Evolutionary conservation across 2,888 invertebrate species (phyloP), one percentile per base, ranked within the genome.

Genomic region (Megamerina dolium): DNA sequence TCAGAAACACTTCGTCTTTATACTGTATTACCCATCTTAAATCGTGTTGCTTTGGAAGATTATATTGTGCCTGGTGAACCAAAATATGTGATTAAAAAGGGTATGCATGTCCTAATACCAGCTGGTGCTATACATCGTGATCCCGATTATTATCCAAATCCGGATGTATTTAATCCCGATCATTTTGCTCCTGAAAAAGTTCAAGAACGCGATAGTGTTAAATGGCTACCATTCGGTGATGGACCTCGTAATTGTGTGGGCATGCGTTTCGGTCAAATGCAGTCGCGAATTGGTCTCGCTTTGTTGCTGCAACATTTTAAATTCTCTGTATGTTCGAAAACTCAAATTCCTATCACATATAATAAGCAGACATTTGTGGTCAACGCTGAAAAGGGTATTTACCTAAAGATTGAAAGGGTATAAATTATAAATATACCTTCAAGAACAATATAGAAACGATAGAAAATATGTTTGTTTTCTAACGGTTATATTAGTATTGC

Each of bases 121-220:
- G 64, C 71, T 3, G 72, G 73, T 36, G 74, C 76, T 1, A 74
- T 81, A 55, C 82, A 82, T 50, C 76, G 75, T 57, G 80, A 81
- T 55, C 74, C 77, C 1, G 71, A 73, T 2, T 70, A 77, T 49
- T 81, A 77, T 51, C 76, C 78, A 1, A 70, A 82, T 8, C 83
- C 84, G 1, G 69, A 77, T 4, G 72, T 66, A 16, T 82, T 82
- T 43, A 74, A 79, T 41, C 82, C 82, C 0, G 79, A 81, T 9
- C 68, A 81, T 51, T 82, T 82, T 56, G 60, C 70, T 0, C 64
- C 73, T 1, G 77, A 78, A 48, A 76, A 75, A 21, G 77, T 78
- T 34, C 66, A 73, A 2, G 72, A 69, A 31, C 63, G 78, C 34
- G 76, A 77, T 43, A 56, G 61, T 0, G 49, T 59, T 0, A 51